Evolutionary conservation across 2,113 vertebrate species (phyloP).

Genomic region (Dicrurus megarhynchus): DNA sequence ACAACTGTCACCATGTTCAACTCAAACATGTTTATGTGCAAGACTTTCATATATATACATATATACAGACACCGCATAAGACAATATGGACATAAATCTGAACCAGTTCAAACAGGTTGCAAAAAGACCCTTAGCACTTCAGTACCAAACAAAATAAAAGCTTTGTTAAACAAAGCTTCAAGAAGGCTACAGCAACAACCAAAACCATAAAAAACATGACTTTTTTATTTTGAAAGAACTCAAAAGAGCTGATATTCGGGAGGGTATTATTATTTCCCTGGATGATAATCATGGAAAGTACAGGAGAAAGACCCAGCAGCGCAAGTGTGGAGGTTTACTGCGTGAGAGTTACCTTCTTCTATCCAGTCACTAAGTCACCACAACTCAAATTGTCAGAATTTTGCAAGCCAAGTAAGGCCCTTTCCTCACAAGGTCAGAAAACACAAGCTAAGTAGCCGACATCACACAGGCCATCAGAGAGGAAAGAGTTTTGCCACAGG

Average conservation of each 20-base stretch:
- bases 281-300: not conserved
- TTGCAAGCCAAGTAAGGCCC: not conserved
- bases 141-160: not conserved
- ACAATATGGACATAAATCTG: not conserved
- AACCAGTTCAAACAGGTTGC: not conserved
- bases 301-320: not conserved
- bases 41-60: not conserved
- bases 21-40: not conserved
- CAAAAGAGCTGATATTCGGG: not conserved
- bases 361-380: not conserved
- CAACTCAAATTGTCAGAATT: not conserved
- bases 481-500: not conserved
- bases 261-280: not conserved
- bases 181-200: not conserved
- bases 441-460: fast-evolving
- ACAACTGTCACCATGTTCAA: not conserved
- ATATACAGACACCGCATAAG: not conserved
- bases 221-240: not conserved
- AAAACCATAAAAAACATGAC: not conserved
- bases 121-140: not conserved
- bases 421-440: not conserved
- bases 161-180: not conserved
- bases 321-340: not conserved
- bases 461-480: not conserved
- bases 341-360: not conserved